Percentiles rank a stretch among this genome's conserved stretches.
Conservation (phyloP, 2,113 vertebrate species). For the Ammodytes dubius region DNA sequence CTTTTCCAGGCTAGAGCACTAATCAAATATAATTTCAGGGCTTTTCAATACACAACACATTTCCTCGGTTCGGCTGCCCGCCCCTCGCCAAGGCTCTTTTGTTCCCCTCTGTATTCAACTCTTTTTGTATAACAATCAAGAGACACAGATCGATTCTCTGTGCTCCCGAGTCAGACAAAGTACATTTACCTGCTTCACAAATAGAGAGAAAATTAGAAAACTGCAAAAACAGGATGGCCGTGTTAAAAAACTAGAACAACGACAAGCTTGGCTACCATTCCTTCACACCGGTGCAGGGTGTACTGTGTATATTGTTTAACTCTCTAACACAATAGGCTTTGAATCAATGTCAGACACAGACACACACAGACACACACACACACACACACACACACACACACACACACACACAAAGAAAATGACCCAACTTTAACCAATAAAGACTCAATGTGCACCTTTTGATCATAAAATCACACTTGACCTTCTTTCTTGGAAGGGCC, state of each 20-base stretch:
- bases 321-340: conserved; percentile 50
- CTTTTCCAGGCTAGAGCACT: conserved; percentile 22
- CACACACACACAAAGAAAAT: conserved; percentile 32
- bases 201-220: conserved; percentile 50
- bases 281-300: conserved; percentile 21
- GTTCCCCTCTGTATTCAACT: conserved; percentile 30
- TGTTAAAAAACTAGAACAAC: conserved; percentile 26
- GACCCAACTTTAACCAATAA: conserved; percentile 33
- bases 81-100: conserved; percentile 33
- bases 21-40: conserved; percentile 42
- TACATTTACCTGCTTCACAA: conserved; percentile 65
- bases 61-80: conserved; percentile 16
- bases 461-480: conserved; percentile 45
- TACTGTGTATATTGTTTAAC: conserved; percentile 51
- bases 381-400: neutral
- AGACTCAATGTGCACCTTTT: conserved; percentile 40
- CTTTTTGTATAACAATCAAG: conserved; percentile 40
- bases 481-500: conserved; percentile 24
- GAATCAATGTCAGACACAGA: conserved; percentile 51
- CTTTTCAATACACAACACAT: conserved; percentile 35
- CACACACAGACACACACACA: neutral
- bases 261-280: conserved; percentile 12
- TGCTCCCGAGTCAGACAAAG: conserved; percentile 46
- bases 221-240: conserved; percentile 36
- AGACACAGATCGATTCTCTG: conserved; percentile 56